Evolutionary conservation across 2,113 vertebrate species (phyloP), one percentile per base, ranked within the genome.

Genomic region (Etia nguti): DNA sequence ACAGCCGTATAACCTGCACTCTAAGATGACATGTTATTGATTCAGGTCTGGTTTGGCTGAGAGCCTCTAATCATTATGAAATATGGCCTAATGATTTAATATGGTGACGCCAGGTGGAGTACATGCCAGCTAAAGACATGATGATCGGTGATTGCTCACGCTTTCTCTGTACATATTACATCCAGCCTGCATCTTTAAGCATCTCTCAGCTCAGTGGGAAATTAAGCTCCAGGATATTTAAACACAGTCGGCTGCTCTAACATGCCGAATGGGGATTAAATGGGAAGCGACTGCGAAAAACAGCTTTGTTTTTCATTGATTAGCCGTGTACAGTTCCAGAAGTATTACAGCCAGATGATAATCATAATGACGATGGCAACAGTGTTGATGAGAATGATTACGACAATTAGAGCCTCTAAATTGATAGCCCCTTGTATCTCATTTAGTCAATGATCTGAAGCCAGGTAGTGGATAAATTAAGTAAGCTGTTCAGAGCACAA

Each of bases 11-110:
- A 80, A 65, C 89, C 50, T 88, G 81, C 85, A 84, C 73, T 57
- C 80, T 82, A n/a, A 89, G 54, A 90, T 92, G 88, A 92, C 89
- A 90, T 79, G 24, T 55, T 90, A 92, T 93, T 86, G 89, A 94
- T 94, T 91, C 87, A 79, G 52, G 83, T 82, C 77, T 85, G 79
- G 77, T 89, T 93, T 91, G 91, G 85, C 90, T 88, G 81, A 29
- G 62, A 91, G 90, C 92, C 86, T 65, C 56, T 29, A 31, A 84
- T 86, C 79, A 91, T 88, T 93, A 88, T 93, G 84, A 94, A 94
- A 93, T 88, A 92, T 86, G 81, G 90, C 15, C 81, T 88, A 90
- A 91, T 92, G 89, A 92, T 93, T 93, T 94, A 89, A 93, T 89
- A 92, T 91, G 91, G 86, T 88, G 87, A 86, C 8, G 60, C 80